A percentile compares a stretch with the other conserved stretches of the same genome.
Conservation (phyloP, 2,797 vertebrate genomes). For the Amblyraja radiata region DNA sequence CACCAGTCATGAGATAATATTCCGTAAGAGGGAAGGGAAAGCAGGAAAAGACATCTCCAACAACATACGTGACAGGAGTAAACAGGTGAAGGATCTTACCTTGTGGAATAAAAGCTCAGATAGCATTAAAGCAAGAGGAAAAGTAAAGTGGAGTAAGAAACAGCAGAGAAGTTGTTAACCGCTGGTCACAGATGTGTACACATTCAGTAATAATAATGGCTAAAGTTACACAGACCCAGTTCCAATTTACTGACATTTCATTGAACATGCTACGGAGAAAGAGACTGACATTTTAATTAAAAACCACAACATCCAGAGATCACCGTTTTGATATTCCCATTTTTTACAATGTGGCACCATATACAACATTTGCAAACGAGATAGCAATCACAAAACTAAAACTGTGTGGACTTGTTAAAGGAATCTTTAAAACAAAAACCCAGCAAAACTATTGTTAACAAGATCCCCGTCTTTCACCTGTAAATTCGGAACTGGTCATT, state of each 20-base stretch:
- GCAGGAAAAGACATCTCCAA: neutral
- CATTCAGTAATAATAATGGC: neutral
- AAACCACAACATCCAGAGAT: neutral
- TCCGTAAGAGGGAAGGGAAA: neutral
- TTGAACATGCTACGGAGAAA: neutral
- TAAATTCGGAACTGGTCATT: neutral
- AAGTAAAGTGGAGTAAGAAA: constrained; percentile 1
- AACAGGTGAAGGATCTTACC: constrained; percentile 17
- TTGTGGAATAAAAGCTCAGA: constrained; percentile 27
- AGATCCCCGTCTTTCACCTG: neutral
- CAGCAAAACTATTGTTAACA: neutral
- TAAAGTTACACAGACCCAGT: neutral
- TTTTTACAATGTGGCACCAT: neutral
- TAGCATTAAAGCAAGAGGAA: constrained; percentile 24
- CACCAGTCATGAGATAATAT: neutral
- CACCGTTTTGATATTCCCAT: neutral
- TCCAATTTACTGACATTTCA: neutral
- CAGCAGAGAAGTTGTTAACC: neutral
- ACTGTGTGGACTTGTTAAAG: too few species aligned
- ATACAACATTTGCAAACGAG: neutral
- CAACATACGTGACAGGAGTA: neutral
- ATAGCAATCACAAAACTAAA: neutral
- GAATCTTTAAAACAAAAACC: too few species aligned
- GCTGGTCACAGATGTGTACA: neutral
- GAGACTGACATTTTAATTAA: neutral